Evolutionary conservation across 2,113 vertebrate genomes (phyloP), one percentile per base, ranked within the genome.

Genomic region (Corvus hawaiiensis): DNA sequence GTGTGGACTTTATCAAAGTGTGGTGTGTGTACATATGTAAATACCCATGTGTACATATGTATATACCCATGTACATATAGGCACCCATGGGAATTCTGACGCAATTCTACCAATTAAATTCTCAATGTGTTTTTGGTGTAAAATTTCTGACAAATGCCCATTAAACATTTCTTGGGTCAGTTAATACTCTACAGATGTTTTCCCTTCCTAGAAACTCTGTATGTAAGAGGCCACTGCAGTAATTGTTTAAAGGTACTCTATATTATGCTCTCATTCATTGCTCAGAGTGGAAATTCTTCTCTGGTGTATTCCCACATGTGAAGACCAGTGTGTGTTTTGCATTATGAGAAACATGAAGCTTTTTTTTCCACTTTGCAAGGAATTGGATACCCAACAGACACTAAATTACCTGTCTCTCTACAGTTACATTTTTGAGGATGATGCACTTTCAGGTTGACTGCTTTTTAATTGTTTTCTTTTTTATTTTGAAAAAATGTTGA

Each of bases 171-270:
- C 66, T 89, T 78, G 52, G 44, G 62, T 79, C 30, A 6, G 61
- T 91, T 95, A 94, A 94, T 93, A 39, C 27, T 78, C 48, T 94
- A 41, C 93, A 91, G 95, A 96, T 97, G 91, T 93, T 90, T 94
- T 96, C 43, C 48, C 48, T 96, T 94, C 77, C 56, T 96, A 89
- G 86, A 92, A 94, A 84, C 48, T 56, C 33, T 84, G 48, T 61
- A 32, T 80, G 19, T 82, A 82, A 61, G 80, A 94, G 77, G 55
- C 89, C 84, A 76, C 33, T 84, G 56, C 76, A 87, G 49, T 84
- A 89, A 78, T 94, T 89, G 69, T 95, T 95, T 93, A 87, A 94
- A 94, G 64, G 74, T 93, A 56, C 64, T 75, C 48, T 78, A 3
- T 85, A 15, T 67, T 93, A 74, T 67, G 43, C 27, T 90, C 63